These are phyloP conservation scores for Kuschelorhynchus macadamiae DNA, from an alignment of 2,888 invertebrate genomes.

Conservation along the genomic window DNA sequence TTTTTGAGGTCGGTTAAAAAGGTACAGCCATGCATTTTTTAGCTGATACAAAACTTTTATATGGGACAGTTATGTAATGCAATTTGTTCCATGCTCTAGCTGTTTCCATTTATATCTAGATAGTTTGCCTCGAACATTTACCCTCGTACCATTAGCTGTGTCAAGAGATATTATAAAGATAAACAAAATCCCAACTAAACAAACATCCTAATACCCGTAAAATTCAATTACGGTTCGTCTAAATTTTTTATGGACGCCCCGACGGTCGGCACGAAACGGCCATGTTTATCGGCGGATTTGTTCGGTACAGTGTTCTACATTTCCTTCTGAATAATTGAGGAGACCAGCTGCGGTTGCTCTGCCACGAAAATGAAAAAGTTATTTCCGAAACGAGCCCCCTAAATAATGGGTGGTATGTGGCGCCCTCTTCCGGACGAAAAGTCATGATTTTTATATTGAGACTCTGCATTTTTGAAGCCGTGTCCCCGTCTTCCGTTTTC, in stretches of 20 bases:
- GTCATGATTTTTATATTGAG: conserved; percentile 35
- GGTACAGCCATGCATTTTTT: too few species aligned
- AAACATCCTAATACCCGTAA: too few species aligned
- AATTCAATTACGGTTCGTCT: background rate
- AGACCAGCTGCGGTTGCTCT: conserved; percentile 33
- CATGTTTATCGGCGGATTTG: conserved; percentile 37
- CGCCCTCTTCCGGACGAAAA: conserved; percentile 18
- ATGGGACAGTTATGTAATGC: too few species aligned
- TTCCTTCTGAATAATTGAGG: conserved; percentile 39
- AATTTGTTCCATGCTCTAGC: too few species aligned
- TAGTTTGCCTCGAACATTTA: too few species aligned
- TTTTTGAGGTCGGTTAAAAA: too few species aligned
- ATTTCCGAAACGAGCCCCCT: conserved; percentile 31
- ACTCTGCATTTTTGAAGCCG: conserved; percentile 5
- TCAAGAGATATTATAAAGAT: too few species aligned
- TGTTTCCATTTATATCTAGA: too few species aligned
- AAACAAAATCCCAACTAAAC: too few species aligned
- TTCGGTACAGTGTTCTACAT: conserved; percentile 36
- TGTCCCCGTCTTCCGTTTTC: background rate
- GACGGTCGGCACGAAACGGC: conserved; percentile 13
- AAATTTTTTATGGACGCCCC: conserved; percentile 24
- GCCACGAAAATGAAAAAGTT: conserved; percentile 41
- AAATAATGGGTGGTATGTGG: conserved; percentile 32
- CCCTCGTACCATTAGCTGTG: too few species aligned
- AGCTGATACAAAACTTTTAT: too few species aligned